Base-by-base conservation (phyloP, 1,140 invertebrate genomes). In the Drosophila tani region DNA sequence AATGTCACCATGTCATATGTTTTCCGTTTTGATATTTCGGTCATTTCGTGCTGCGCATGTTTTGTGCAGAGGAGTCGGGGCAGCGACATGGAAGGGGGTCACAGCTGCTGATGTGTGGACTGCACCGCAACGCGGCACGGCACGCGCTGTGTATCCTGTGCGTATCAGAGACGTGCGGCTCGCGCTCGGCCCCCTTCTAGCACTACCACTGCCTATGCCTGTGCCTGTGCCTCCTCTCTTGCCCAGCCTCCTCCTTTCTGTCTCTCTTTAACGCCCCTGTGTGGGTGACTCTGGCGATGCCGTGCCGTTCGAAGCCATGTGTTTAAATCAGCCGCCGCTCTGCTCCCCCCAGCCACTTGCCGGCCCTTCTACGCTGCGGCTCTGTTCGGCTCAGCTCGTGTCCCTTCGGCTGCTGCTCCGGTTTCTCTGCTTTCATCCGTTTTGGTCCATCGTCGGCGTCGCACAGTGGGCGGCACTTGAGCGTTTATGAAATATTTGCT, bases 1-100 rank as follows among this genome's bases (percentile, higher is more conserved):
- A 45, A 51, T 69, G 67, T 67, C 62, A 67, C 66, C 0, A 38
- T 67, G 47, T 69, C 67, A 69, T 68, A 67, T 69, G 67, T 70
- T 70, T 68, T 68, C 21, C 19, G 21, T 2, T 70, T 43, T 27
- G 40, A 70, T 41, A 55, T 68, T 45, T 53, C 47, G 17, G 38
- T 29, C 21, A 67, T 67, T 67, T 35, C 21, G 67, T 55, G 47
- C 35, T 73, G 69, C 69, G 69, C 69, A 73, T 73, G 69, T 43
- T 73, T 73, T 41, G 55, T 73, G 69, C 45, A 73, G 68, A 50
- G 51, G n/a, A 49, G 21, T 32, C 17, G 66, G 40, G 41, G 32
- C 29, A 41, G 21, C 29, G 8, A 8, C 40, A 24, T 63, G 58
- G 15, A 46, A 11, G 46, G 58, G 29, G 45, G 12, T 32, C 24